A percentile compares a stretch with the other conserved stretches of the same genome.
Evolutionary conservation across 2,113 vertebrate genomes (phyloP).

Genomic region (Lynx canadensis): DNA sequence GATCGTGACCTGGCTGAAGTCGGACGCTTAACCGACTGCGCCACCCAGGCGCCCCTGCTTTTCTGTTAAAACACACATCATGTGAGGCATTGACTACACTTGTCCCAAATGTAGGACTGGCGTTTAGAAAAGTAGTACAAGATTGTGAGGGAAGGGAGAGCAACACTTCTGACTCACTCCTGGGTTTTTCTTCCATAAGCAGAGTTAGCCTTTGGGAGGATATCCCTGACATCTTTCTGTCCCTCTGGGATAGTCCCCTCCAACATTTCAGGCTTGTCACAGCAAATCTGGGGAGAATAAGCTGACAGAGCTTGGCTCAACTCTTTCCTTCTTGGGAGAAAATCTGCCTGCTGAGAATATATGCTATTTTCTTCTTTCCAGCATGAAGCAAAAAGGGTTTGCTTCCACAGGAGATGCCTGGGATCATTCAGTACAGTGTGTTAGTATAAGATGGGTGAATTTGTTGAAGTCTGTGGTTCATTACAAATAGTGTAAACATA

Average conservation of each 20-base stretch:
- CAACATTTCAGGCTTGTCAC: neutral
- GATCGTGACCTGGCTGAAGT: too few relatives aligned
- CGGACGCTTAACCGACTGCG: too few relatives aligned
- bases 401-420: neutral
- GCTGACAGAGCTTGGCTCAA: neutral
- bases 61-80: neutral
- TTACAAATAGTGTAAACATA: neutral
- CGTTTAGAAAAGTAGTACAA: neutral
- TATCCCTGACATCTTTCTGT: neutral
- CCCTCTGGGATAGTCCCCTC: too few relatives aligned
- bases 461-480: neutral
- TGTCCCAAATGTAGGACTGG: neutral
- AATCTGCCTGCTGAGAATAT: neutral
- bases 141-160: fast-evolving
- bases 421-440: neutral
- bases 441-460: neutral
- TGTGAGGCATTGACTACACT: neutral
- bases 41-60: too few relatives aligned
- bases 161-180: neutral
- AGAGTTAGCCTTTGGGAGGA: neutral
- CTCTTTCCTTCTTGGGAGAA: neutral
- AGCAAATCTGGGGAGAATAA: neutral
- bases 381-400: neutral
- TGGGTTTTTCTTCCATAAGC: neutral
- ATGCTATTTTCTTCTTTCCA: neutral